These are phyloP conservation scores for Chrysoperla carnea DNA, from an alignment of 1,140 invertebrate genomes.

Conservation along the genomic window DNA sequence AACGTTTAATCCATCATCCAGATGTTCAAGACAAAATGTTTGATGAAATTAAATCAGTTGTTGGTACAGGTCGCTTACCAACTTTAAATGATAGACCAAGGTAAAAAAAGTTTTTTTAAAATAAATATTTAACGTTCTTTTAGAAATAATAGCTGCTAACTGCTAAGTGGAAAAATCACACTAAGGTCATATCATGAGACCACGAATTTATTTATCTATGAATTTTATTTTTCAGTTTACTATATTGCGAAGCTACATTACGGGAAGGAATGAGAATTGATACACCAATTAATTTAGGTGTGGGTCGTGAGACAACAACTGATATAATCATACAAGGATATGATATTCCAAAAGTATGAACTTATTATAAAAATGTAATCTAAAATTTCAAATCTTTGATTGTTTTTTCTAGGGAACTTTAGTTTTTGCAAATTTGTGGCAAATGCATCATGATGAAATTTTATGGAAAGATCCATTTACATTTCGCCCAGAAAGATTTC, in stretches of 20 bases:
- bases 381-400: not conserved
- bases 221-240: slow-evolving; percentile 24
- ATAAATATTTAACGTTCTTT: too few relatives aligned
- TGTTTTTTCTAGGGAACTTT: slow-evolving; percentile 20
- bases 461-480: slow-evolving; percentile 47
- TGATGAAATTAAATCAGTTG: too few relatives aligned
- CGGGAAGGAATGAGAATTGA: slow-evolving; percentile 34
- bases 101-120: too few relatives aligned
- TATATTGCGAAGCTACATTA: slow-evolving; percentile 36
- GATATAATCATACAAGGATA: slow-evolving; percentile 27
- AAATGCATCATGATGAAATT: slow-evolving; percentile 31
- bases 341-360: slow-evolving; percentile 27
- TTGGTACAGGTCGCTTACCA: too few relatives aligned
- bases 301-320: slow-evolving; percentile 26
- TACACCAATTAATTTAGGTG: slow-evolving; percentile 31
- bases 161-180: too few relatives aligned
- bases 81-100: too few relatives aligned
- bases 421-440: slow-evolving; percentile 29
- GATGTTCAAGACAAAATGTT: too few relatives aligned
- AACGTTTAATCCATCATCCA: too few relatives aligned
- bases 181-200: too few relatives aligned
- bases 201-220: not conserved
- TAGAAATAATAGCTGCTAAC: too few relatives aligned
- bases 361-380: not conserved
- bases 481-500: slow-evolving; percentile 47